Conservation (phyloP, 2,888 invertebrate genomes). For the Dichetophora obliterata region DNA sequence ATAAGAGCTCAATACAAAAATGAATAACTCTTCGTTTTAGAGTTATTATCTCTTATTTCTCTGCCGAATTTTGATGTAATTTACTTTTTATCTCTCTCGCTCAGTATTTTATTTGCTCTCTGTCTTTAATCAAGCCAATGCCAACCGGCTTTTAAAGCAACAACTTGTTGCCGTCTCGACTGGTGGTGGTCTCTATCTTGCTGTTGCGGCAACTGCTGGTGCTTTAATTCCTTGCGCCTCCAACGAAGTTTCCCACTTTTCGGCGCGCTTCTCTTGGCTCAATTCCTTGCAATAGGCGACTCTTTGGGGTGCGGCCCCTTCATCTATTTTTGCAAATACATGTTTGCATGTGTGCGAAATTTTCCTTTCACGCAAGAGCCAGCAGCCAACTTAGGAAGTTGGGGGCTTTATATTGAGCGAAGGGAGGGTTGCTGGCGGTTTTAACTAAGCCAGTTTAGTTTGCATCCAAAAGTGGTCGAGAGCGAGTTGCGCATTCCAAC, state of each 20-base stretch:
- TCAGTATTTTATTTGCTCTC: not conserved
- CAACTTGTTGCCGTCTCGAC: not conserved
- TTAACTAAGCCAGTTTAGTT: not conserved
- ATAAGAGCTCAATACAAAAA: too few species aligned
- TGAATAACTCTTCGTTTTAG: too few species aligned
- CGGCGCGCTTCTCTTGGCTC: not conserved
- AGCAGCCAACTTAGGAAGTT: not conserved
- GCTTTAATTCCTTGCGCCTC: not conserved
- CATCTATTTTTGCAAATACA: not conserved
- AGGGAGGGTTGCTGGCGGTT: not conserved
- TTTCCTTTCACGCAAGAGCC: constrained; percentile 28
- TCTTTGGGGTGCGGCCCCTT: not conserved
- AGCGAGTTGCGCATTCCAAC: not conserved
- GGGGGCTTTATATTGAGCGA: not conserved
- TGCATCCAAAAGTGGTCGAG: constrained; percentile 3
- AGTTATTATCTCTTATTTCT: too few species aligned
- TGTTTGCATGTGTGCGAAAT: not conserved
- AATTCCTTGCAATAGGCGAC: not conserved
- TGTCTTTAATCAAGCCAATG: not conserved
- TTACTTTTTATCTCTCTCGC: too few species aligned
- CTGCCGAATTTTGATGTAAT: too few species aligned
- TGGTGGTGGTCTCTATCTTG: not conserved
- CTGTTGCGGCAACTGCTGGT: not conserved
- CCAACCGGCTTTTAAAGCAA: constrained; percentile 13
- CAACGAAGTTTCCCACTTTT: not conserved